Base-by-base conservation (phyloP, 2,888 invertebrate species). In the Scotopteryx bipunctaria region DNA sequence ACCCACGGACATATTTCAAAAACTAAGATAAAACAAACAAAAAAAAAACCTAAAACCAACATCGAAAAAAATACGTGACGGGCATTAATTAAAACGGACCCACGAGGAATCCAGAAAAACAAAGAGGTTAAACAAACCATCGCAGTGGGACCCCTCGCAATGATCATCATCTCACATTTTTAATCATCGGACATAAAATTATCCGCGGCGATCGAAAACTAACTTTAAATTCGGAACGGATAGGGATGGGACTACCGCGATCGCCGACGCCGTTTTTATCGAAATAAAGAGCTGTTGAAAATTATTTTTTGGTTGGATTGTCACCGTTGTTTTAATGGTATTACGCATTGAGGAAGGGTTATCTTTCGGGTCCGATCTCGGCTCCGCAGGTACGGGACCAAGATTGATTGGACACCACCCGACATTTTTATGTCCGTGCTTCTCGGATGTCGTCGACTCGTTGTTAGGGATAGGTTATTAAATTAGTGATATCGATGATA, bases 51-150 rank as follows among this genome's bases (percentile, higher is more conserved):
- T n/a, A 81, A 85, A 86, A 82, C 81, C 74, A 81, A 84, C 83
- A 80, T 75, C 76, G 78, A 83, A 88, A 88, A 88, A 88, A 87
- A 86, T 82, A 86, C 88, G 91, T 90, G 91, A 90, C 86, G 85
- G 86, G 88, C 89, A 91, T 91, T 91, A 91, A 91, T 91, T 91
- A 91, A 91, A 91, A 89, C 81, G 85, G 87, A 87, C 86, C 86
- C 86, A 84, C 84, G 83, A 82, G 84, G 86, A 83, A 83, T 84
- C 73, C 86, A 84, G 83, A 88, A 88, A 88, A 88, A 88, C 86
- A 88, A 88, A 87, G 86, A 88, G 77, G 80, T 83, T 83, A 85
- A 87, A 84, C 87, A 83, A 86, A 86, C 88, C 81, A 78, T 81
- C 89, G 76, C 89, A 86, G 90, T 87, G 86, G 88, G 89, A 83